Evolutionary conservation across 2,113 vertebrate species (phyloP), one percentile per base, ranked within the genome.

Genomic region (Damaliscus lunatus): DNA sequence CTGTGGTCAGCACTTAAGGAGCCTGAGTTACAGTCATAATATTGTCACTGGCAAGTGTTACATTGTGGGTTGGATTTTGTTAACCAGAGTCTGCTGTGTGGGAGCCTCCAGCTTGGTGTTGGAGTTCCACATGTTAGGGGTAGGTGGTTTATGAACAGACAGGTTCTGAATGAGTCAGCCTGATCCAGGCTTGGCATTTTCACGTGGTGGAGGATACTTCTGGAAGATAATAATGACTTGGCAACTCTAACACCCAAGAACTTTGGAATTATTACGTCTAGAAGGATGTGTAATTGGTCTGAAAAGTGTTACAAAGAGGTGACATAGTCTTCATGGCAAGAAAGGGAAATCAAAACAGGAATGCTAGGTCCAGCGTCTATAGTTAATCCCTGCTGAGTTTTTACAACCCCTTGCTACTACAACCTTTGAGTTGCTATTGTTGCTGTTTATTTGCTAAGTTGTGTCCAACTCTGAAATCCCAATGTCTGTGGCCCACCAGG

Each of bases 51-150:
- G 64, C 96, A 98, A 97, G 97, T 97, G 94, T 98, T 87, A 71
- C 62, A 95, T 50, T 96, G 98, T 98, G 98, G 98, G 98, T 64
- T 95, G 96, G 74, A 91, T 48, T 98, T 94, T 98, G 98, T 98
- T 92, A 98, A 96, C 85, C 96, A 91, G 95, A 29, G 82, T 98
- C 95, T 97, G 60, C 81, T 59, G 36, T 92, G 93, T 97, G 88
- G 84, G 80, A 85, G 43, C 21, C 16, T 78, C n/a, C 33, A 71
- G 12, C 52, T 27, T 43, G 53, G 29, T 78, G 40, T 59, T 88
- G 67, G 71, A 88, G 62, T 71, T 48, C 78, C 91, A 84, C 86
- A 31, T 95, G 90, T 60, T 52, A 64, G 3, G 10, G 89, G 95
- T 90, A 78, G 85, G 60, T 94, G 85, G 67, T 67, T 2, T n/a